Evolutionary conservation across 2,888 invertebrate species (phyloP).

Genomic region (Drosophila lutescens): DNA sequence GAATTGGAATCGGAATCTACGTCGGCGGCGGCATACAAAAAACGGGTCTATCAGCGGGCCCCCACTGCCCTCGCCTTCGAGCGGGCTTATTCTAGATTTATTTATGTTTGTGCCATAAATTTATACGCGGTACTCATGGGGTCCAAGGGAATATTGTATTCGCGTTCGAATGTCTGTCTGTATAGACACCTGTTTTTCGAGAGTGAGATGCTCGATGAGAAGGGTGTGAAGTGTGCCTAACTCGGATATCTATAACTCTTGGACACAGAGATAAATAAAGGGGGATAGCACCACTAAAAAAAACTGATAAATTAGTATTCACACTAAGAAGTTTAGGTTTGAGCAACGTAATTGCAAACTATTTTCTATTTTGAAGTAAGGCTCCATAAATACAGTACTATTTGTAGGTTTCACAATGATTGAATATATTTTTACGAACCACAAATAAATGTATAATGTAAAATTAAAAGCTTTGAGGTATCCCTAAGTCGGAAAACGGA

Average conservation of each 20-base stretch:
- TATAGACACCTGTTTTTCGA: conserved; percentile 29
- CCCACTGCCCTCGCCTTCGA: conserved; percentile 19
- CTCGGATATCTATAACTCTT: conserved; percentile 12
- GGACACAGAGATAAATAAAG: neutral
- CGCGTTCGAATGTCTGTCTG: conserved; percentile 3
- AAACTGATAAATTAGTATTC: neutral
- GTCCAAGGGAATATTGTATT: conserved; percentile 25
- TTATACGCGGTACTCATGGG: conserved; percentile 29
- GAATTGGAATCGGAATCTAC: conserved; percentile 42
- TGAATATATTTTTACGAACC: too few species aligned
- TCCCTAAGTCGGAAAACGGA: conserved; percentile 18
- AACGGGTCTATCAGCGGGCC: conserved; percentile 47
- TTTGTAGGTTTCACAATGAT: too few species aligned
- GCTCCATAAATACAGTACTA: too few species aligned
- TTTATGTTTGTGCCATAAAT: conserved; percentile 54
- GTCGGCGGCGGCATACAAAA: conserved; percentile 37
- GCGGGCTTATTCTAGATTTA: conserved; percentile 46
- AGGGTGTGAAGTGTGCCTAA: conserved; percentile 25
- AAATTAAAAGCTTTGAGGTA: neutral
- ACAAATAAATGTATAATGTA: too few species aligned
- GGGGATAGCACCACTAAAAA: neutral
- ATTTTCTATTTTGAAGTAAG: too few species aligned
- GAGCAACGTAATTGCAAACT: neutral
- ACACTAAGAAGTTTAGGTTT: conserved; percentile 5
- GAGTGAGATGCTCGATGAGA: conserved; percentile 2